Base-by-base conservation (phyloP, 2,113 vertebrate genomes). In the Mobula birostris region DNA sequence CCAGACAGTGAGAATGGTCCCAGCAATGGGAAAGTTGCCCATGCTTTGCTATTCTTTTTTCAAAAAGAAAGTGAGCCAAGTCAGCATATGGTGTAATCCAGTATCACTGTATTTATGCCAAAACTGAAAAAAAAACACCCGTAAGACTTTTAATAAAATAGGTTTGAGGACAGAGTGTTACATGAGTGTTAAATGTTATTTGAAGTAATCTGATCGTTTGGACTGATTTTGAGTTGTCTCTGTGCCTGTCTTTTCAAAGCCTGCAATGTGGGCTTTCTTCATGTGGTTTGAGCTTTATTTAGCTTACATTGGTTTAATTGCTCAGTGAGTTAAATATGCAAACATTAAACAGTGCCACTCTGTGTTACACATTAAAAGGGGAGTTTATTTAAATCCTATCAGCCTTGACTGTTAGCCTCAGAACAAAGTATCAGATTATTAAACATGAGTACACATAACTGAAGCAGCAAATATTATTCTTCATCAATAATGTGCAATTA, bases 301-400 rank as follows among this genome's bases (percentile, higher is more conserved):
- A 70, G 91, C 72, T 93, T 93, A 93, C 90, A 92, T 92, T 92
- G 66, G 68, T 76, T 93, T 93, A 93, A 93, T 93, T 93, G 91
- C 68, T 74, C 66, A 74, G 68, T 48, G 32, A 93, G 36, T 93
- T 74, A 56, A 93, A 93, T 76, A 93, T 93, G 68, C 91, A 93
- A 93, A 93, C 90, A 93, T 74, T 93, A 93, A 93, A 93, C 90
- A 93, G 68, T 93, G 63, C 68, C 32, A 93, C 36, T 93, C 90
- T 74, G 68, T 74, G 68, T 93, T 93, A 93, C 90, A 93, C 68
- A 74, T 36, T 72, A 72, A 93, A 93, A 93, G 17, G 7, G 5
- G 15, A 93, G 90, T 93, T 93, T 74, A 93, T 93, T 93, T 56
- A 93, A 92, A 74, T 74, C 66, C 68, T 74, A 74, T 36, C 63